These are phyloP conservation scores for Helogale parvula DNA, from an alignment of 2,113 vertebrate species.

Conservation along the genomic window DNA sequence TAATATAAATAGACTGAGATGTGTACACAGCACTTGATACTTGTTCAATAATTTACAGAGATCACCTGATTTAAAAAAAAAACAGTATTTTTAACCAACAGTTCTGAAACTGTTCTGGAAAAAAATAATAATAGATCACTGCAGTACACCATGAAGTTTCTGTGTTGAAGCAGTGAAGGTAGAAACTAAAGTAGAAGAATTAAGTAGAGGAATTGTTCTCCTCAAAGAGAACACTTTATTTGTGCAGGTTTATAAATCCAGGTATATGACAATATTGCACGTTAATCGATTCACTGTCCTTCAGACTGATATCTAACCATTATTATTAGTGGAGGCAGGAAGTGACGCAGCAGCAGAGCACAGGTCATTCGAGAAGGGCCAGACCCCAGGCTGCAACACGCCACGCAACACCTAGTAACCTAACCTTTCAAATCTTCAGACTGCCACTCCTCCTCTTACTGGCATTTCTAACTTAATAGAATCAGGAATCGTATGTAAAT, in stretches of 20 bases:
- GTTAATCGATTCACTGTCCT: neutral
- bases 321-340: constrained; percentile 2
- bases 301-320: constrained; percentile 44
- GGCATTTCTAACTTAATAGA: neutral
- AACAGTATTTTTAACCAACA: constrained; percentile 7
- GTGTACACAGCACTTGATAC: constrained; percentile 30
- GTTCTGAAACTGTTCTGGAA: constrained; percentile 12
- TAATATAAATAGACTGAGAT: constrained; percentile 35
- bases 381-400: neutral
- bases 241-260: constrained; percentile 44
- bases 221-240: constrained; percentile 43
- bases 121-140: neutral
- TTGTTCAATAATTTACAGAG: constrained; percentile 50
- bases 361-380: neutral
- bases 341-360: neutral
- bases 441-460: neutral
- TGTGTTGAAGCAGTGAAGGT: neutral
- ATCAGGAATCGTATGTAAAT: constrained; percentile 7
- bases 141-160: constrained; percentile 15
- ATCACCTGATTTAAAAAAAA: constrained; percentile 41
- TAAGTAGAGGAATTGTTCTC: neutral
- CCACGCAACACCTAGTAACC: neutral
- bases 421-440: neutral
- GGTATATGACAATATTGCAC: constrained; percentile 24
- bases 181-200: constrained; percentile 41